These are phyloP conservation scores for Loris lydekkerianus DNA, from an alignment of 2,797 vertebrate species.

Conservation along the genomic window DNA sequence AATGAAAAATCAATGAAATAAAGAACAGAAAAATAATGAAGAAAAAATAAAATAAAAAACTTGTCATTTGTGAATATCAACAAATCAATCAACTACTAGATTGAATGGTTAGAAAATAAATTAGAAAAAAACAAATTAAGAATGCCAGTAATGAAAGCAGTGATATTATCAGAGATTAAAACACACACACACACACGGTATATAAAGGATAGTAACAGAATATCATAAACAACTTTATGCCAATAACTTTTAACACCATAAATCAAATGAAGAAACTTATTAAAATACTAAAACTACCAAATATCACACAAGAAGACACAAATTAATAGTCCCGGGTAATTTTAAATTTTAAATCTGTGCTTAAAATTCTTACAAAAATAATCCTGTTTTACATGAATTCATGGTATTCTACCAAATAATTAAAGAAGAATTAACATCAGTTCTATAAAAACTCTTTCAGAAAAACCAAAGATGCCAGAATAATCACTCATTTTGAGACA, in stretches of 20 bases:
- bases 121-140: neutral
- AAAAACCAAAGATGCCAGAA: neutral
- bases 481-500: neutral
- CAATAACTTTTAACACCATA: neutral
- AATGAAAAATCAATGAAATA: conserved; percentile 27
- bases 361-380: neutral
- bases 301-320: neutral
- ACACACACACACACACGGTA: neutral
- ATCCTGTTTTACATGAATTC: neutral
- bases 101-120: neutral
- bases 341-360: neutral
- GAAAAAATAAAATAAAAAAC: neutral
- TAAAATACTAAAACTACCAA: neutral
- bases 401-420: neutral
- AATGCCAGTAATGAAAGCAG: neutral
- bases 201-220: neutral
- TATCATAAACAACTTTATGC: neutral
- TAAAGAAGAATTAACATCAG: neutral
- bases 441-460: neutral
- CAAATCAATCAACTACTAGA: neutral
- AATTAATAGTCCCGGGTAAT: neutral
- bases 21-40: neutral
- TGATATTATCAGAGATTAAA: neutral
- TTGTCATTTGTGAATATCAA: neutral
- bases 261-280: neutral